Percentiles rank a stretch among this genome's conserved stretches.
These are phyloP conservation scores for Luperina testacea DNA, from an alignment of 2,888 invertebrate genomes.

Conservation along the genomic window DNA sequence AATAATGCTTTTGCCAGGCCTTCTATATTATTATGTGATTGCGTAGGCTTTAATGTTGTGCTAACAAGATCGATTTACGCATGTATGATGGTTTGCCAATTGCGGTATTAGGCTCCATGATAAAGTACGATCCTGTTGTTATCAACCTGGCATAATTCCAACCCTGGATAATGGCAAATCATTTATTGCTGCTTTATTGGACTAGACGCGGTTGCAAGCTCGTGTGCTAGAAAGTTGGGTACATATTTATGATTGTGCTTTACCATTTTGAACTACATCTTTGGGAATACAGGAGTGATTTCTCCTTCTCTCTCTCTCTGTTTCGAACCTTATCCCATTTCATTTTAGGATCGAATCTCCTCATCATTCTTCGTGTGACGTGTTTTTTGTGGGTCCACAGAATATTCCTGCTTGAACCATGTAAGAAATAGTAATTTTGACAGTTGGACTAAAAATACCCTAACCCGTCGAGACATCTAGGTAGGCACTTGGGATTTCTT, in stretches of 20 bases:
- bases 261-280: not conserved
- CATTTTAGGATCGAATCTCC: too few relatives aligned
- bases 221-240: too few relatives aligned
- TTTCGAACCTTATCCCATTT: not conserved
- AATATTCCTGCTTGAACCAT: too few relatives aligned
- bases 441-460: not conserved
- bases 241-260: not conserved
- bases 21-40: not conserved
- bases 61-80: not conserved
- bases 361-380: not conserved
- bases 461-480: not conserved
- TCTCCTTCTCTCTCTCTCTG: not conserved
- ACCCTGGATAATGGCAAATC: constrained; percentile 1
- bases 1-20: not conserved
- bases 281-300: not conserved
- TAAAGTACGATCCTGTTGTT: constrained; percentile 9
- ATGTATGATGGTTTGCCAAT: constrained; percentile 10
- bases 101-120: not conserved
- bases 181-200: not conserved
- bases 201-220: not conserved
- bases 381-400: not conserved
- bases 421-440: not conserved
- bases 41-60: too few relatives aligned
- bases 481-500: too few relatives aligned
- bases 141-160: constrained; percentile 23